These are phyloP conservation scores for Rhinophrynus dorsalis DNA, from an alignment of 2,797 vertebrate genomes.

Conservation along the genomic window DNA sequence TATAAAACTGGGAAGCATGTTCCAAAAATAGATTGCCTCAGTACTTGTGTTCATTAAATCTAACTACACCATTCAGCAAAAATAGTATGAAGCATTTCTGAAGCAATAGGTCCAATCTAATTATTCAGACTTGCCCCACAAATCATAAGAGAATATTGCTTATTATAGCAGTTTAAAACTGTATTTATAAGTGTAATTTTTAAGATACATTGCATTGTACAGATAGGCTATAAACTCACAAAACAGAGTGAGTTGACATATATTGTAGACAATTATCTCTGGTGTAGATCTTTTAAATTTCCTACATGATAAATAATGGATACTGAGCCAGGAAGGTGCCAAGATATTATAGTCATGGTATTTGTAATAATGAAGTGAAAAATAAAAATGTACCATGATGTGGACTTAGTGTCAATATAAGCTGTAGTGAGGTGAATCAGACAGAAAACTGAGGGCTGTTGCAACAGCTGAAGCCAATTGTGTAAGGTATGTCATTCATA, in stretches of 20 bases:
- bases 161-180: conserved; percentile 39
- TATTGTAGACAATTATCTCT: conserved; percentile 19
- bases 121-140: conserved; percentile 38
- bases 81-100: conserved; percentile 22
- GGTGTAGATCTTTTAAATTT: background rate
- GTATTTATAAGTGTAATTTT: conserved; percentile 11
- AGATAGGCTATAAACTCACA: too few species aligned
- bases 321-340: background rate
- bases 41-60: conserved; percentile 36
- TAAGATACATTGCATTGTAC: too few species aligned
- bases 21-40: conserved; percentile 27
- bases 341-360: too few species aligned
- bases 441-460: too few species aligned
- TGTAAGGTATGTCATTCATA: too few species aligned
- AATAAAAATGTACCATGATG: too few species aligned
- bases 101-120: conserved; percentile 26
- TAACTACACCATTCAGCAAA: conserved; percentile 15
- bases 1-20: conserved; percentile 13
- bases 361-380: too few species aligned
- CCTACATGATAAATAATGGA: background rate
- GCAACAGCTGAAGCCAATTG: too few species aligned
- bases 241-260: conserved; percentile 6
- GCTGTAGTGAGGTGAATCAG: too few species aligned
- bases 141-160: conserved; percentile 37
- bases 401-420: too few species aligned